Evolutionary conservation across 2,888 invertebrate genomes (phyloP).

Genomic region (Alcis repandata): DNA sequence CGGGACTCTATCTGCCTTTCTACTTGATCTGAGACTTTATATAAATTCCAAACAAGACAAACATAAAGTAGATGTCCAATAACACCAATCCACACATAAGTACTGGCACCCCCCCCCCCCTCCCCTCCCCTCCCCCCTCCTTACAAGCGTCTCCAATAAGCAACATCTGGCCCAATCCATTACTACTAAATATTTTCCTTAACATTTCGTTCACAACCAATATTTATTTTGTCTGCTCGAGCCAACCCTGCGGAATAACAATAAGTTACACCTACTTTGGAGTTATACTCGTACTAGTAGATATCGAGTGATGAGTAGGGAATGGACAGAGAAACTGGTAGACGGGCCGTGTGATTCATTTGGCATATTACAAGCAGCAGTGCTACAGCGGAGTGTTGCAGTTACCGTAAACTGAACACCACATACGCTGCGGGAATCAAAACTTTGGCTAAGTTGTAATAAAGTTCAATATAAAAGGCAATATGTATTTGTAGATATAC

Average conservation of each 20-base stretch:
- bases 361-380: too few species aligned
- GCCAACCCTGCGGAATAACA: constrained; percentile 53
- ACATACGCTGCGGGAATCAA: too few species aligned
- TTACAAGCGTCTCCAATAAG: constrained; percentile 12
- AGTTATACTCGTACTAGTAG: constrained; percentile 9
- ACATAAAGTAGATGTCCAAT: neutral
- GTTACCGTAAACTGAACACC: too few species aligned
- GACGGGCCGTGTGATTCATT: too few species aligned
- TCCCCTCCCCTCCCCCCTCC: neutral
- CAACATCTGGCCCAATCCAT: constrained; percentile 29
- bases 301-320: constrained; percentile 6
- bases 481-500: too few species aligned
- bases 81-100: neutral
- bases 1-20: too few species aligned
- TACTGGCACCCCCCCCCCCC: neutral
- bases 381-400: too few species aligned
- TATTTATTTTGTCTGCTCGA: constrained; percentile 17
- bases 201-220: constrained; percentile 21
- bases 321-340: neutral
- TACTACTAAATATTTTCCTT: constrained; percentile 20
- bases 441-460: too few species aligned
- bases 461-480: too few species aligned
- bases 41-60: too few species aligned
- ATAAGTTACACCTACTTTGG: constrained; percentile 47
- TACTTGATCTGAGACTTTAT: too few species aligned